phyloP scores from a whole-genome alignment of 2,797 vertebrate species.

The Sciaenops ocellatus region DNA sequence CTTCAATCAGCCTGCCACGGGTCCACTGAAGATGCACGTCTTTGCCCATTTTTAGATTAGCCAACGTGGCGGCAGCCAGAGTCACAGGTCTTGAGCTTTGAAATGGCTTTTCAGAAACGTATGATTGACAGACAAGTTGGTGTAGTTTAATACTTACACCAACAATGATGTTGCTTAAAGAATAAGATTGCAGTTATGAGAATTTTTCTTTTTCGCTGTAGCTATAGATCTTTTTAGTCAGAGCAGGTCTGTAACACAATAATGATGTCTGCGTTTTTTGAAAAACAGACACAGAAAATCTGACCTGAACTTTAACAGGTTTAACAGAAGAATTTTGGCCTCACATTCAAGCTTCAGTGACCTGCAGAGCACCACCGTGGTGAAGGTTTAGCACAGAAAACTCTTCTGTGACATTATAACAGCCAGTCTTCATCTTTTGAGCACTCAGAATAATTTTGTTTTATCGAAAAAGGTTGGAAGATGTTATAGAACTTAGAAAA shows the following conservation, averaged over 20 bases:
- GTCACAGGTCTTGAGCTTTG: no score
- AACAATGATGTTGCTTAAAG: background rate
- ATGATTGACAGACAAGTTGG: no score
- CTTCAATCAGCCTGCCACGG: no score
- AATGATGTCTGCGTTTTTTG: conserved; percentile 4
- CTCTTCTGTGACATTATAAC: conserved; percentile 45
- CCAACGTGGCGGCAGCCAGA: no score
- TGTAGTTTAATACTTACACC: background rate
- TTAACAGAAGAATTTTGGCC: conserved; percentile 22
- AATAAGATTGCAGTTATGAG: background rate
- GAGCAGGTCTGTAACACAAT: background rate
- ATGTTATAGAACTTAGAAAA: conserved; percentile 66
- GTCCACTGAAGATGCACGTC: no score
- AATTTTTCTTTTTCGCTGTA: background rate
- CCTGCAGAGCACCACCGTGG: conserved; percentile 15
- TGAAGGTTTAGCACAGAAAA: conserved; percentile 39
- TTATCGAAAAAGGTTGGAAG: conserved; percentile 51
- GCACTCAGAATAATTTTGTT: conserved; percentile 44
- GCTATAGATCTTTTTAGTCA: background rate
- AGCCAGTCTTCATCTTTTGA: conserved; percentile 14
- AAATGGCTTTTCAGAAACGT: no score
- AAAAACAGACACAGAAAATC: conserved; percentile 4
- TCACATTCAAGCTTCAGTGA: conserved; percentile 39
- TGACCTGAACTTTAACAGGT: conserved; percentile 14
- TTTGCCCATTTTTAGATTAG: no score